phyloP scores from a whole-genome alignment of 2,888 invertebrate genomes.

The Caenorhabditis sinica region DNA sequence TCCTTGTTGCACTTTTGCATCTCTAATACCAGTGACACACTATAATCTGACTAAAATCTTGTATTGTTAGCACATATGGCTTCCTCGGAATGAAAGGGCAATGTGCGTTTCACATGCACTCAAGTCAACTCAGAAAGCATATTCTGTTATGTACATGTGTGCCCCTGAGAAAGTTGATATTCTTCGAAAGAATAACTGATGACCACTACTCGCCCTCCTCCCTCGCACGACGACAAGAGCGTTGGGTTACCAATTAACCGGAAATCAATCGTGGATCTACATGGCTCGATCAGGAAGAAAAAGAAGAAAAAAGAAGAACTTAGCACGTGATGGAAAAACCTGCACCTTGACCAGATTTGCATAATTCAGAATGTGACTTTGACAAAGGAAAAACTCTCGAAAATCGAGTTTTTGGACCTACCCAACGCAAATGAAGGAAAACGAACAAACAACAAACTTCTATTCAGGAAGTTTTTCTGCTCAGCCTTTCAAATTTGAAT shows the following conservation, averaged over 20 bases:
- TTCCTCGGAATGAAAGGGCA: slow-evolving; percentile 18
- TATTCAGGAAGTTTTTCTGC: slow-evolving; percentile 17
- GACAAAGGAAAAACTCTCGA: background rate
- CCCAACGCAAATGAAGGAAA: background rate
- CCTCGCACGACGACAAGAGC: slow-evolving; percentile 11
- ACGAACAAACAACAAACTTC: slow-evolving; percentile 24
- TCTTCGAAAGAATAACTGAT: slow-evolving; percentile 52
- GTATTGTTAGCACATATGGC: background rate
- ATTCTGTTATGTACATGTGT: slow-evolving; percentile 47
- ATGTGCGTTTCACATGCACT: slow-evolving; percentile 56
- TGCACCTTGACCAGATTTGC: slow-evolving; percentile 10
- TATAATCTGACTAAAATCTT: slow-evolving; percentile 20
- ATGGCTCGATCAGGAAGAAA: background rate
- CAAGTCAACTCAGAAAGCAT: slow-evolving; percentile 27
- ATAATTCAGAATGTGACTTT: slow-evolving; percentile 34
- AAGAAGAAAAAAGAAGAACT: background rate
- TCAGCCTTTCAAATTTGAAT: background rate
- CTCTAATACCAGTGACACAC: slow-evolving; percentile 9
- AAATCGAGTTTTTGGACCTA: slow-evolving; percentile 26
- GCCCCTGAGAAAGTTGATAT: slow-evolving; percentile 56
- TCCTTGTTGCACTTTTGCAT: slow-evolving; percentile 8
- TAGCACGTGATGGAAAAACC: background rate
- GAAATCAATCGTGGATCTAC: background rate
- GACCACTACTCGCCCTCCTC: background rate
- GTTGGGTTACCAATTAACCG: slow-evolving; percentile 57